A percentile compares a stretch with the other conserved stretches of the same genome.
phyloP scores from a whole-genome alignment of 1,140 invertebrate species.

The Lethocerus indicus region DNA sequence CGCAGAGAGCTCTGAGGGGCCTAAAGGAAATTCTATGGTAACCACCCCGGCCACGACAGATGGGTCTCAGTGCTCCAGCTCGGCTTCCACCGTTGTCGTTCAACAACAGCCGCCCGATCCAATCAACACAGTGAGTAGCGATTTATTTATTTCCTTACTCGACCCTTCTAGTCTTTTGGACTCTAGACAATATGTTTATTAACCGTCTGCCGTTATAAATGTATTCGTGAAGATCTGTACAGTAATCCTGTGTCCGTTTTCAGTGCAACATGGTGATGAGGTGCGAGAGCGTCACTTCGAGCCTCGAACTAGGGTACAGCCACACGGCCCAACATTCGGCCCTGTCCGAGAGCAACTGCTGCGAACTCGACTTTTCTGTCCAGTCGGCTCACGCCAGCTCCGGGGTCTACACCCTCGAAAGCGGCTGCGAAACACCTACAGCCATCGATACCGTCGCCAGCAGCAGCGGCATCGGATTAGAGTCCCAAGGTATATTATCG shows the following conservation, averaged over 20 bases:
- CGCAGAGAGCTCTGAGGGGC: slow-evolving; percentile 1
- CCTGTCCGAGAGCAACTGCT: slow-evolving; percentile 36
- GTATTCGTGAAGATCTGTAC: background rate
- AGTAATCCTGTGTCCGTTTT: background rate
- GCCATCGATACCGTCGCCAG: slow-evolving; percentile 22
- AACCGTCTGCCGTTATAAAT: background rate
- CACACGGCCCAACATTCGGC: slow-evolving; percentile 68
- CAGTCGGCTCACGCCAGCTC: slow-evolving; percentile 27
- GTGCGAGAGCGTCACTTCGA: slow-evolving; percentile 48
- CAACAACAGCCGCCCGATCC: slow-evolving; percentile 24
- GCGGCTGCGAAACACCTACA: slow-evolving; percentile 27
- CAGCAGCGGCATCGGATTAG: slow-evolving; percentile 30
- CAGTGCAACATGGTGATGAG: slow-evolving; percentile 17
- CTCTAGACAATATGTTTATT: background rate
- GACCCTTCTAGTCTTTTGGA: background rate
- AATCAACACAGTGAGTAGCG: slow-evolving; percentile 19
- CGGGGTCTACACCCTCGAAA: slow-evolving; percentile 23
- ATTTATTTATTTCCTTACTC: background rate
- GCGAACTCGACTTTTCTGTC: slow-evolving; percentile 31
- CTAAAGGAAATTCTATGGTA: slow-evolving; percentile 13
- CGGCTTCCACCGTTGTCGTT: slow-evolving; percentile 63
- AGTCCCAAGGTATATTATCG: slow-evolving; percentile 14
- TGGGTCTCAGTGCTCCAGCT: slow-evolving; percentile 64
- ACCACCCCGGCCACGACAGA: slow-evolving; percentile 26
- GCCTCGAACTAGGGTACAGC: slow-evolving; percentile 59